Conservation (phyloP, 2,888 invertebrate species). For the Leptothorax acervorum region DNA sequence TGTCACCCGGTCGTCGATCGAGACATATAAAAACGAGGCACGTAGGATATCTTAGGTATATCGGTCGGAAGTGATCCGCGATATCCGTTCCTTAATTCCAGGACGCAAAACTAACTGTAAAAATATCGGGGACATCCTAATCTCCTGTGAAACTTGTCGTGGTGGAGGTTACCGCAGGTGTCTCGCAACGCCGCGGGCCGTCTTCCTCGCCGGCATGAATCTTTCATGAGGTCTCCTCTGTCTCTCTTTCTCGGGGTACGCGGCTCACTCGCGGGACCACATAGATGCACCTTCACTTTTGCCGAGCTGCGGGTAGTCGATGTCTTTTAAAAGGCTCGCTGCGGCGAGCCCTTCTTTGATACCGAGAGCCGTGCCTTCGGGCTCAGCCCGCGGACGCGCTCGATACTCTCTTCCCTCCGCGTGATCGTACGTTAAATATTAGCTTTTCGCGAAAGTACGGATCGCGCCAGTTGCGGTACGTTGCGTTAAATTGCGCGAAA, state of each 20-base stretch:
- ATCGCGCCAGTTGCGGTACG: no score
- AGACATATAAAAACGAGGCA: conserved; percentile 14
- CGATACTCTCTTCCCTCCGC: not conserved
- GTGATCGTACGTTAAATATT: not conserved
- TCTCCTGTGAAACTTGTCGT: conserved; percentile 59
- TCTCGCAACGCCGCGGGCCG: conserved; percentile 42
- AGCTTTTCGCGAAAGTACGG: not conserved
- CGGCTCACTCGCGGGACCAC: conserved; percentile 28
- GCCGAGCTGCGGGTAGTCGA: conserved; percentile 20
- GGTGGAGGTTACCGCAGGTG: conserved; percentile 55
- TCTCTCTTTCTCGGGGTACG: conserved; percentile 26
- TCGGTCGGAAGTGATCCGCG: conserved; percentile 50
- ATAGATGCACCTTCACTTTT: conserved; percentile 67
- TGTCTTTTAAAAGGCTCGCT: conserved; percentile 27
- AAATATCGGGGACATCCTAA: conserved; percentile 68
- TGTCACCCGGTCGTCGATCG: conserved; percentile 40
- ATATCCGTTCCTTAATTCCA: conserved; percentile 36
- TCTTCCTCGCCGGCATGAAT: conserved; percentile 50
- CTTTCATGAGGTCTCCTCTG: conserved; percentile 50
- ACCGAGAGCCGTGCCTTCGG: conserved; percentile 14
- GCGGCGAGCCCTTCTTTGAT: conserved; percentile 30
- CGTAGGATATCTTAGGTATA: conserved; percentile 17
- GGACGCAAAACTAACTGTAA: conserved; percentile 64
- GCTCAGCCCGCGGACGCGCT: conserved; percentile 3
- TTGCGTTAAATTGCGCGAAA: not conserved